Base-by-base conservation (phyloP, 2,888 invertebrate genomes). In the Polyploca ridens region DNA sequence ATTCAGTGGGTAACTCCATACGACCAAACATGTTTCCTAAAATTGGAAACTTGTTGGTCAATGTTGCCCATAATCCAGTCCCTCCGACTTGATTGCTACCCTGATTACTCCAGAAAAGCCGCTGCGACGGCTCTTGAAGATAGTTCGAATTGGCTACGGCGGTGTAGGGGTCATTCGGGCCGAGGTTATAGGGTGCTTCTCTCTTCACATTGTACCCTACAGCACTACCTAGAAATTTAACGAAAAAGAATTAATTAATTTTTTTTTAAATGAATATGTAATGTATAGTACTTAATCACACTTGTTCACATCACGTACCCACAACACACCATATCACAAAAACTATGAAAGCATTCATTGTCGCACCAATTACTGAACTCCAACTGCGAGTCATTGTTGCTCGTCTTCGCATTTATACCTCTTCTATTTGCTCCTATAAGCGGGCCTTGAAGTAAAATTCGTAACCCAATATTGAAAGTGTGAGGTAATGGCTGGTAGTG, bases 391-490 rank as follows among this genome's bases (percentile, higher is more conserved):
- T 77, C 84, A 87, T 89, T 89, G 88, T 88, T 85, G 87, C 80
- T 82, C 83, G 91, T 89, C 88, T 89, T 91, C 84, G 85, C 85
- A 89, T 94, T 93, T 94, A 94, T 94, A 94, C 91, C 89, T 84
- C 88, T 82, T 84, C 89, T 93, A 90, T 93, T 92, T 93, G 85
- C 87, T 90, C 89, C 94, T 85, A 92, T 92, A 90, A 87, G 90
- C 82, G 86, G 88, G 85, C 94, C 94, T 94, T 94, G 94, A 90
- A 89, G 91, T 87, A 91, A 91, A 91, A 90, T 93, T 91, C 90
- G 94, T 94, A 93, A 92, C 90, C 91, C 91, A 92, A 92, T 94
- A 93, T 94, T 90, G 93, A 88, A 89, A 89, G 92, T 91, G 85
- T 94, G 94, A 94, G 91, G 94, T 93, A 94, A 93, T 90, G 85